phyloP scores from a whole-genome alignment of 2,888 invertebrate genomes.

The Drosophila rellima region DNA sequence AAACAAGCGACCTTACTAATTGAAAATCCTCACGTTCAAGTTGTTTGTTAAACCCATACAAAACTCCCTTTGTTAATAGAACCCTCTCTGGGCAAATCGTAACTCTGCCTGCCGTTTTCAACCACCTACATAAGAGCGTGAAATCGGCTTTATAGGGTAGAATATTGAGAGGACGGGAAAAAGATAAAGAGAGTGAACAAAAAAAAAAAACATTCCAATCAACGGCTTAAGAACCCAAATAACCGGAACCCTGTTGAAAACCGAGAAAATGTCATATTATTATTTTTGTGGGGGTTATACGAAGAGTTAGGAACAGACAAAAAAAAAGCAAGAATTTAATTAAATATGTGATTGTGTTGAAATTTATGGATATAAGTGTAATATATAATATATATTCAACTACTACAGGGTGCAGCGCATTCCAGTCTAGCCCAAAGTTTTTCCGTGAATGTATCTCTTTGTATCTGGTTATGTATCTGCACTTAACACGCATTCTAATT shows the following conservation, averaged over 20 bases:
- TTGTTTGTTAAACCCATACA: constrained; percentile 51
- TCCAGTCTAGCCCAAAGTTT: constrained; percentile 34
- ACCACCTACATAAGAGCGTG: constrained; percentile 68
- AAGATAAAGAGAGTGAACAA: constrained; percentile 23
- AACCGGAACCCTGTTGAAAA: constrained; percentile 51
- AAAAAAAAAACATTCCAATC: constrained; percentile 75
- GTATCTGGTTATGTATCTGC: constrained; percentile 60
- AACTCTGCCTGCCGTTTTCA: constrained; percentile 38
- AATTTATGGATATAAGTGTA: constrained; percentile 66
- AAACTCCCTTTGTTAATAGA: constrained; percentile 47
- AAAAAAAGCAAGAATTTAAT: constrained; percentile 63
- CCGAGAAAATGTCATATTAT: constrained; percentile 53
- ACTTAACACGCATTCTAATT: constrained; percentile 85
- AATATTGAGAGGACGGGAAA: constrained; percentile 1
- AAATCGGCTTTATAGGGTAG: constrained; percentile 67
- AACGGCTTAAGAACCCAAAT: constrained; percentile 66
- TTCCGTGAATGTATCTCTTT: constrained; percentile 44
- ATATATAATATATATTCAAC: neutral
- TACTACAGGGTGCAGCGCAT: constrained; percentile 48
- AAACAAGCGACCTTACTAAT: constrained; percentile 67
- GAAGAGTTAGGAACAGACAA: constrained; percentile 44
- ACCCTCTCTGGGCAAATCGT: constrained; percentile 26
- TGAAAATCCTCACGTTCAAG: constrained; percentile 72
- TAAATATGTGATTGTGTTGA: constrained; percentile 75
- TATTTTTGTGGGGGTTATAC: constrained; percentile 44